Evolutionary conservation across 1,140 invertebrate genomes (phyloP).

Genomic region (Drosophila pruinosa): DNA sequence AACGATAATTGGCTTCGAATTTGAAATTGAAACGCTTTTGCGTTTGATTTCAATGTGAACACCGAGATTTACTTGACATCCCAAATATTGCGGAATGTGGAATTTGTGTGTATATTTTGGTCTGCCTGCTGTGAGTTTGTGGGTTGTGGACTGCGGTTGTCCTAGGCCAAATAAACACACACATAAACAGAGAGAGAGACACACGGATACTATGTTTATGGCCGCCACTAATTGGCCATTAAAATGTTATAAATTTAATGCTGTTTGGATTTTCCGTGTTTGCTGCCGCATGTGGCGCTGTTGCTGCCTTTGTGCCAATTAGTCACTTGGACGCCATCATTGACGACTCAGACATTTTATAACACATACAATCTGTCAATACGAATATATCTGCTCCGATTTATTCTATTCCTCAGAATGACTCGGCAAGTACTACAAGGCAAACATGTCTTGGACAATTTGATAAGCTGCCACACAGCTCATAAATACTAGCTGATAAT

Average conservation of each 20-base stretch:
- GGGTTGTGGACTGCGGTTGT: conserved; percentile 14
- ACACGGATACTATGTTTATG: conserved; percentile 26
- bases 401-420: not conserved
- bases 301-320: conserved; percentile 35
- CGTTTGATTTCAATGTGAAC: conserved; percentile 15
- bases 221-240: conserved; percentile 48
- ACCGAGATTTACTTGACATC: conserved; percentile 29
- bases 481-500: conserved; percentile 16
- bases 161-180: conserved; percentile 22
- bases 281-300: conserved; percentile 5
- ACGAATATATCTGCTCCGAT: not conserved
- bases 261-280: conserved; percentile 37
- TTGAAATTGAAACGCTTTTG: conserved; percentile 26
- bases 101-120: not conserved
- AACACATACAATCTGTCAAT: not conserved
- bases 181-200: not conserved
- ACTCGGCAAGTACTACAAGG: not conserved
- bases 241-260: conserved; percentile 49
- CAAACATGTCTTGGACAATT: not conserved
- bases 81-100: conserved; percentile 14
- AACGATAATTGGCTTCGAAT: conserved; percentile 35
- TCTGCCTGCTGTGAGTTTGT: not conserved
- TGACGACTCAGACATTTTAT: conserved; percentile 12
- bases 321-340: conserved; percentile 36
- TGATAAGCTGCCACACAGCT: conserved; percentile 1